Percentiles rank a stretch among this genome's conserved stretches.
Conservation (phyloP, 2,113 vertebrate genomes). For the Heterotilapia buettikoferi region DNA sequence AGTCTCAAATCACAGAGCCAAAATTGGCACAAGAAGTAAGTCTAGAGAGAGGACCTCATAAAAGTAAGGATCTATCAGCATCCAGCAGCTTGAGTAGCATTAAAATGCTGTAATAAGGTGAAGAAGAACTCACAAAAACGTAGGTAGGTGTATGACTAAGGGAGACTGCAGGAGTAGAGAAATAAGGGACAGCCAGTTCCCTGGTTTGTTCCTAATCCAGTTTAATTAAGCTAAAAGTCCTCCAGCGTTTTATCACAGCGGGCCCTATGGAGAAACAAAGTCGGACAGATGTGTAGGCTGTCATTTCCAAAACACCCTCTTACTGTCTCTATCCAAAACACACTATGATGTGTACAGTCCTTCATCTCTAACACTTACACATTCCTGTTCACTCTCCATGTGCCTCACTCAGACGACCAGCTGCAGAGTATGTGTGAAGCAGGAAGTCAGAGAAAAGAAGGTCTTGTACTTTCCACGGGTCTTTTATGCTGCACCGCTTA, state of each 20-base stretch:
- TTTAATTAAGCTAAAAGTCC: slow-evolving; percentile 57
- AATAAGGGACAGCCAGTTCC: slow-evolving; percentile 16
- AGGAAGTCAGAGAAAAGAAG: neutral
- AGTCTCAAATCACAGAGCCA: neutral
- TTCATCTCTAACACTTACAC: neutral
- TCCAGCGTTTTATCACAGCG: slow-evolving; percentile 21
- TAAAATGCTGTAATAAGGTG: neutral
- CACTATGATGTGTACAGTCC: neutral
- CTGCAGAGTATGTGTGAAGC: neutral
- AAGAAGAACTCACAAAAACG: neutral
- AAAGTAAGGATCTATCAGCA: neutral
- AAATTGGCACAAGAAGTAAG: neutral
- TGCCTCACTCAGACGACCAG: neutral
- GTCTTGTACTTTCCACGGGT: neutral
- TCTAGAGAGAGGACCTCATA: neutral
- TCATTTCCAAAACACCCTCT: slow-evolving; percentile 19
- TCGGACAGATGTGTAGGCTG: slow-evolving; percentile 15
- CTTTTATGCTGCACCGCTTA: neutral
- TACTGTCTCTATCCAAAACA: neutral
- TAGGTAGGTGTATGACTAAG: neutral
- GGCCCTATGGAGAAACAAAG: neutral
- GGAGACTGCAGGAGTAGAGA: neutral
- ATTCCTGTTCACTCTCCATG: neutral
- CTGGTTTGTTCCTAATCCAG: slow-evolving; percentile 44
- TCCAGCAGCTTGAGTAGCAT: neutral